A percentile compares a stretch with the other conserved stretches of the same genome.
These are phyloP conservation scores for Rhagoletis zephyria DNA, from an alignment of 1,140 invertebrate species.

Conservation along the genomic window DNA sequence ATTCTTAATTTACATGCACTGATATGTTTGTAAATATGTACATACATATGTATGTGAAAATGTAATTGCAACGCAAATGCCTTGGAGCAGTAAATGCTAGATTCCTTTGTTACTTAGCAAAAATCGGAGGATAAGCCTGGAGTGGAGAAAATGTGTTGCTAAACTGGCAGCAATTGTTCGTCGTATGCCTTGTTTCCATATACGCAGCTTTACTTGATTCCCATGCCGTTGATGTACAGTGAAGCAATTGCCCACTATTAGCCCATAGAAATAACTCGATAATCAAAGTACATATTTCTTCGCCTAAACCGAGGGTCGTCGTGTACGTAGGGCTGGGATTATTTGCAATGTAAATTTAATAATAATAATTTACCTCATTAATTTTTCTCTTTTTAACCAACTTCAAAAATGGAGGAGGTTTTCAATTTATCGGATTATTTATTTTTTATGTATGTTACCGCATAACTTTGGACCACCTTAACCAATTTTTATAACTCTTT, in stretches of 20 bases:
- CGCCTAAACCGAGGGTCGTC: too few relatives aligned
- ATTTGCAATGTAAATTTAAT: too few relatives aligned
- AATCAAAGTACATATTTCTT: too few relatives aligned
- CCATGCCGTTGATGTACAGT: background rate
- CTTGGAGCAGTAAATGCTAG: slow-evolving; percentile 59
- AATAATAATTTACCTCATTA: too few relatives aligned
- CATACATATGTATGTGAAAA: background rate
- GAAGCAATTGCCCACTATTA: background rate
- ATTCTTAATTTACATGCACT: slow-evolving; percentile 5
- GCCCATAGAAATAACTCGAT: background rate
- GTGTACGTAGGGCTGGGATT: too few relatives aligned
- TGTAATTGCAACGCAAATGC: slow-evolving; percentile 44
- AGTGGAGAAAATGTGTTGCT: slow-evolving; percentile 67
- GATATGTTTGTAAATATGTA: background rate
- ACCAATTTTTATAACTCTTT: too few relatives aligned
- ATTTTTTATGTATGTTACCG: too few relatives aligned
- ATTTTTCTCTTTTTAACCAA: too few relatives aligned
- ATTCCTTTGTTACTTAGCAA: slow-evolving; percentile 59
- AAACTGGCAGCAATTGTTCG: slow-evolving; percentile 65
- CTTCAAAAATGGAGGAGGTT: too few relatives aligned
- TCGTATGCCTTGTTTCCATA: background rate
- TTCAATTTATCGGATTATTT: too few relatives aligned
- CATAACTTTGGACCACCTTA: too few relatives aligned
- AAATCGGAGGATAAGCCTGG: slow-evolving; percentile 48
- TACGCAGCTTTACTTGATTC: background rate